These are phyloP conservation scores for Rhinoptilus africanus DNA, from an alignment of 2,113 vertebrate species.

Conservation along the genomic window DNA sequence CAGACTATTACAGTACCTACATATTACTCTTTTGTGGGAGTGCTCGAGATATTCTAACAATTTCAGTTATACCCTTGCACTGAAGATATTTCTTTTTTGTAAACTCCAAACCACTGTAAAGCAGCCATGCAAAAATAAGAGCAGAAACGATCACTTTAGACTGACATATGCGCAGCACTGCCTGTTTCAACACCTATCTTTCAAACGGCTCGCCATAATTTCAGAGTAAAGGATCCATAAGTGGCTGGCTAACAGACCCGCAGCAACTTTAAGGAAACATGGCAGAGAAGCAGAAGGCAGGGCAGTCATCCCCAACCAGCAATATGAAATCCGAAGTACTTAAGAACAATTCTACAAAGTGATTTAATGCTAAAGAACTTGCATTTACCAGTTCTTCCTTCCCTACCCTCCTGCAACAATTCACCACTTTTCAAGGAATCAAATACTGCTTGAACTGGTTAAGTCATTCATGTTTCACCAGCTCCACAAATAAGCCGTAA, in stretches of 20 bases:
- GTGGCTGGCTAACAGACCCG: neutral
- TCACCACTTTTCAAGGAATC: neutral
- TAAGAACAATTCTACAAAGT: neutral
- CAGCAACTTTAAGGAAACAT: neutral
- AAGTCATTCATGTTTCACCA: neutral
- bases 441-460: accelerated
- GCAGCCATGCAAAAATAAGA: neutral
- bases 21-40: accelerated
- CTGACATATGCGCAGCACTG: accelerated
- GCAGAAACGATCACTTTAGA: neutral
- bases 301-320: neutral
- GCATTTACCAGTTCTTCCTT: neutral
- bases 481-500: neutral
- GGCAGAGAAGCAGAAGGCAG: neutral
- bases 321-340: neutral
- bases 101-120: neutral
- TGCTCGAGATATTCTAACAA: neutral
- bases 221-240: neutral
- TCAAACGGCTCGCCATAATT: neutral
- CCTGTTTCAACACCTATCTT: neutral
- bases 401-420: neutral
- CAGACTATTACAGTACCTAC: neutral
- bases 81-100: neutral
- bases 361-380: accelerated
- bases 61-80: neutral